Conservation (phyloP, 2,113 vertebrate genomes). For the Nannobrachium achirus region DNA sequence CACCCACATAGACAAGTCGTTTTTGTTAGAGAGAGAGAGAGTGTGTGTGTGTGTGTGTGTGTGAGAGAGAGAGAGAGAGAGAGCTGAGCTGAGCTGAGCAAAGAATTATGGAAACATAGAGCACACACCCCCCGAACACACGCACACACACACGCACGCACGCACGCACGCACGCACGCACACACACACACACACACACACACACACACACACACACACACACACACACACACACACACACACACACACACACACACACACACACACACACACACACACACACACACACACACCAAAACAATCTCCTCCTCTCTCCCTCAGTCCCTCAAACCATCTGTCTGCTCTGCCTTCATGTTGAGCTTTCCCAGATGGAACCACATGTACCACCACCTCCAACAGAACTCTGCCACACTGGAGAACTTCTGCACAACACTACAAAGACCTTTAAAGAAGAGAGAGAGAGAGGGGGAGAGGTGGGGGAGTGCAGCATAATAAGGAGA, state of each 20-base stretch:
- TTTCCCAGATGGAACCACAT: constrained; percentile 32
- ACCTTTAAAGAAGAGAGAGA: neutral
- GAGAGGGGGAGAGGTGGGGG: no score
- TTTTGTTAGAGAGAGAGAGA: no score
- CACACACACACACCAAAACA: no score
- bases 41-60: neutral
- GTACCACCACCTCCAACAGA: no score
- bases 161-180: no score
- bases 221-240: neutral
- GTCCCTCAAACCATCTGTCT: constrained; percentile 37
- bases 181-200: neutral
- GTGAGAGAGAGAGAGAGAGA: neutral
- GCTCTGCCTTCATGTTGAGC: constrained; percentile 19
- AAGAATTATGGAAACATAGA: neutral
- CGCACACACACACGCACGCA: no score
- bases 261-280: no score
- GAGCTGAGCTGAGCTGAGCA: neutral
- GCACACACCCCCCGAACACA: no score
- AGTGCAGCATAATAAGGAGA: no score
- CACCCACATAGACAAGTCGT: no score
- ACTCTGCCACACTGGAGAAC: neutral
- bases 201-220: neutral
- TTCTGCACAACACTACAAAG: neutral
- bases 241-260: neutral
- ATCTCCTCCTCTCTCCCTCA: no score